phyloP scores from a whole-genome alignment of 1,140 invertebrate genomes.

The Microplitis demolitor region DNA sequence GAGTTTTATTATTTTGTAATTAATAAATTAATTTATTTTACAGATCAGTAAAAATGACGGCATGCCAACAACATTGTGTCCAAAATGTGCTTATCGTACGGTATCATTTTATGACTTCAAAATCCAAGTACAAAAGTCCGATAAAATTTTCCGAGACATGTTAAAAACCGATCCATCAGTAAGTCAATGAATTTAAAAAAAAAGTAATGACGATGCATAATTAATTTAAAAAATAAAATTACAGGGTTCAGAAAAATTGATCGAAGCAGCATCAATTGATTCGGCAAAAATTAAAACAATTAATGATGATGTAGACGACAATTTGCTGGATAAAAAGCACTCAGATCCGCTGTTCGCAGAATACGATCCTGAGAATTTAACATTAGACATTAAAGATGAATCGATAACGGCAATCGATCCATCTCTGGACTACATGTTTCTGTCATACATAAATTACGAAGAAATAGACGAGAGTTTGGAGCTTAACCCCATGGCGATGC shows the following conservation, averaged over 20 bases:
- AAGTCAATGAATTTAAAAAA: background rate
- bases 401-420: background rate
- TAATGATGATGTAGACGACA: too few species aligned
- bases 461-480: background rate
- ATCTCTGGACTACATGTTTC: background rate
- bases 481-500: background rate
- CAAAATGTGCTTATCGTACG: conserved; percentile 54
- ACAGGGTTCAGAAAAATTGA: too few species aligned
- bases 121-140: conserved; percentile 49
- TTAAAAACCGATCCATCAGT: conserved; percentile 17
- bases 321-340: too few species aligned
- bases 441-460: background rate
- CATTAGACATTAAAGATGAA: too few species aligned
- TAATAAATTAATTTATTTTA: conserved; percentile 3
- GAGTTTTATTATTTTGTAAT: background rate
- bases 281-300: too few species aligned
- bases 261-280: too few species aligned
- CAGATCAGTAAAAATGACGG: conserved; percentile 52
- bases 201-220: background rate
- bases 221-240: background rate
- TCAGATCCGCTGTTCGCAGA: background rate
- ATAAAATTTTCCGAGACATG: conserved; percentile 50
- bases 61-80: conserved; percentile 50
- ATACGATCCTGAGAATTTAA: background rate
- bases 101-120: conserved; percentile 53